These are phyloP conservation scores for Emydura subglobosa DNA, from an alignment of 2,113 vertebrate genomes.

Conservation along the genomic window DNA sequence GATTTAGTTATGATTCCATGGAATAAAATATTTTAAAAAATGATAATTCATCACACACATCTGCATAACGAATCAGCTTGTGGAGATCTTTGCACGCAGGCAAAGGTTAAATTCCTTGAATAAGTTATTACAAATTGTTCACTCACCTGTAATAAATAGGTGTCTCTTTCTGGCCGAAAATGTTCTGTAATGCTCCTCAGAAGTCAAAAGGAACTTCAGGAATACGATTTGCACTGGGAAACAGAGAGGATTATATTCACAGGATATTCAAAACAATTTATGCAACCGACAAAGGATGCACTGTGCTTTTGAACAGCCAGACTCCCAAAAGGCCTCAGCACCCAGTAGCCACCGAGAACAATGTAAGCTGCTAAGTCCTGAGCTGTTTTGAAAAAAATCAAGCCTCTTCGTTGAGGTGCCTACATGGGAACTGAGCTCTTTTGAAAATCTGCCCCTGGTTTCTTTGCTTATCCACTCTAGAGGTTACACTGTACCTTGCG, in stretches of 20 bases:
- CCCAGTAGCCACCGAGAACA: conserved; percentile 11
- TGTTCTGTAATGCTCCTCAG: neutral
- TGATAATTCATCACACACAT: neutral
- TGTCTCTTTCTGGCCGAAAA: neutral
- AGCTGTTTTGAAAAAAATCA: conserved; percentile 13
- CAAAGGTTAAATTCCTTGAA: conserved; percentile 11
- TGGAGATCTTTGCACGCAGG: conserved; percentile 8
- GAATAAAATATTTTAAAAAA: fast-evolving
- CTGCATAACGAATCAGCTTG: conserved; percentile 17
- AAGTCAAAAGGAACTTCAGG: conserved; percentile 50
- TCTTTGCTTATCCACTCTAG: neutral
- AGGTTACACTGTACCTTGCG: neutral
- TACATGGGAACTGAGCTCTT: neutral
- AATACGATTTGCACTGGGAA: conserved; percentile 54
- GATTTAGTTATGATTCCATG: neutral
- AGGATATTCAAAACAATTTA: conserved; percentile 37
- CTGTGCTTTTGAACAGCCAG: conserved; percentile 17
- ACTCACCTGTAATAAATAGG: conserved; percentile 11
- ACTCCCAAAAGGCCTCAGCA: conserved; percentile 17
- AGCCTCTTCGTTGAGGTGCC: neutral
- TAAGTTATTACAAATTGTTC: conserved; percentile 51
- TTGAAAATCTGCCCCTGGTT: conserved; percentile 11
- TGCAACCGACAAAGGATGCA: conserved; percentile 20
- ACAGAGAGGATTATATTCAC: conserved; percentile 5
- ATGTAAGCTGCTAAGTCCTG: neutral